Evolutionary conservation across 2,888 invertebrate species (phyloP).

Genomic region (Chesias legatella): DNA sequence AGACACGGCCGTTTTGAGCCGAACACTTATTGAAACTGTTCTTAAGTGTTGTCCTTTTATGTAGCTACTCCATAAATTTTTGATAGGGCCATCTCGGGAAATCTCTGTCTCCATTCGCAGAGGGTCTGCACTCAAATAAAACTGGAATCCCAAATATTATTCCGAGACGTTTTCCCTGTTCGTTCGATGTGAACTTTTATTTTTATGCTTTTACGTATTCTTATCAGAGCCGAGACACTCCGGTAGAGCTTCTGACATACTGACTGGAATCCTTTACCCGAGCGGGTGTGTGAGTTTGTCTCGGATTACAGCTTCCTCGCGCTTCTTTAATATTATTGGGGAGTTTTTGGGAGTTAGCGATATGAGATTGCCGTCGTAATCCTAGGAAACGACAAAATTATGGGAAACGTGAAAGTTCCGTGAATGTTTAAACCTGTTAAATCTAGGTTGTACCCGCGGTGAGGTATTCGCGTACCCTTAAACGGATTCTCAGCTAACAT

Average conservation of each 20-base stretch:
- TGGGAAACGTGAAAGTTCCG: too few relatives aligned
- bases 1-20: conserved; percentile 52
- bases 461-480: too few relatives aligned
- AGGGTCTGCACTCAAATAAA: conserved; percentile 80
- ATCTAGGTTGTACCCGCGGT: too few relatives aligned
- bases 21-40: conserved; percentile 77
- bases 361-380: conserved; percentile 6
- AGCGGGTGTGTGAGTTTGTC: conserved; percentile 57
- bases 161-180: conserved; percentile 75
- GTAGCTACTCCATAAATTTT: conserved; percentile 79
- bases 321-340: conserved; percentile 42
- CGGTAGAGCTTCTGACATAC: conserved; percentile 70
- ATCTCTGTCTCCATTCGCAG: conserved; percentile 77
- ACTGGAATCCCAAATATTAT: conserved; percentile 79
- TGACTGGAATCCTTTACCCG: conserved; percentile 68
- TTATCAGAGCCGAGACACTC: conserved; percentile 75
- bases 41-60: conserved; percentile 79
- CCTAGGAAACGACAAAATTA: not conserved
- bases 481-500: too few relatives aligned
- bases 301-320: conserved; percentile 49
- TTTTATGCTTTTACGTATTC: conserved; percentile 78
- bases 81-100: conserved; percentile 79
- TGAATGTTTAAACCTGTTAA: too few relatives aligned
- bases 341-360: conserved; percentile 31
- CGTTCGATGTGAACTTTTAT: conserved; percentile 79